Base-by-base conservation (phyloP, 1,140 invertebrate species). In the Saccostrea glomerata region DNA sequence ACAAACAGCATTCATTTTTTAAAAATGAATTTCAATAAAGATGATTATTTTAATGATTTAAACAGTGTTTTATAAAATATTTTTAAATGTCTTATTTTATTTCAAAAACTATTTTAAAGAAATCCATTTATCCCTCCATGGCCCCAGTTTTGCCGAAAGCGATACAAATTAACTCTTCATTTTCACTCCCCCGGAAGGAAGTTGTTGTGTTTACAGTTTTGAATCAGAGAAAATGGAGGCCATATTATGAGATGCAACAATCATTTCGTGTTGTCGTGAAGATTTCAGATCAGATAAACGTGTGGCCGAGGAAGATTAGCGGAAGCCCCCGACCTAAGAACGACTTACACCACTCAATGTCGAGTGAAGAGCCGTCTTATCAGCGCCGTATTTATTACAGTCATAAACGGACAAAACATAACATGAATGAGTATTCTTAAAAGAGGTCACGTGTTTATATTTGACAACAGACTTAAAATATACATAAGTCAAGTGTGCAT, bases 121-220 rank as follows among this genome's bases (percentile, higher is more conserved):
- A 12, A 77, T 30, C 13, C 1, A 36, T 9, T 12, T 4, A 30
- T 7, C 70, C 70, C 30, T 17, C 2, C 15, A 13, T 77, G 30
- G 15, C 25, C 70, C 70, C 70, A 30, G 15, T 36, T 13, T 36
- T 36, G 25, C 11, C 30, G 70, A 77, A 77, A 77, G 70, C 30
- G 70, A 77, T 25, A 7, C 70, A 13, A 25, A 77, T 77, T 30
- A n/a, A 20, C 23, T n/a, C 60, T 30, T 40, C 13, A 77, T 15
- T 77, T 36, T 77, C 70, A 30, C 66, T 77, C 70, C 70, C 15
- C 70, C 70, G 70, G 70, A 77, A 77, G 70, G 70, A 77, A 77
- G 70, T 77, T 36, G 70, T 77, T 77, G 70, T 77, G 70, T 77
- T 23, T 77, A 77, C 70, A 30, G 36, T 77, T 77, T 77, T 77